Evolutionary conservation across 2,888 invertebrate species (phyloP).

Genomic region (Calameuta idolon): DNA sequence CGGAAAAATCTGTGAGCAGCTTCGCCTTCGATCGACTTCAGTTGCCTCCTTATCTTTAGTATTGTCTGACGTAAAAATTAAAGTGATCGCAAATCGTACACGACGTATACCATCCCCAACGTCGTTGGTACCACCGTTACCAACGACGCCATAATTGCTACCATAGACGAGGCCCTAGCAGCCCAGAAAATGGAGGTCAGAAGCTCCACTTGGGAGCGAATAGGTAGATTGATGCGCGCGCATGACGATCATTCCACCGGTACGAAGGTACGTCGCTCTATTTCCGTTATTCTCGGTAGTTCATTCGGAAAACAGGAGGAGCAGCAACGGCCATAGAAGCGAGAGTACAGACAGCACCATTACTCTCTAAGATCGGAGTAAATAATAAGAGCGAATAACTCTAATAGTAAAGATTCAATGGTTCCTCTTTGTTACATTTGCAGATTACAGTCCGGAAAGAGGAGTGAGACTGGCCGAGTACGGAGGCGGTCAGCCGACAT

Average conservation of each 20-base stretch:
- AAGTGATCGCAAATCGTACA: too few species aligned
- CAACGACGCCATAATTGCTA: too few species aligned
- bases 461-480: slow-evolving; percentile 56
- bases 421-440: background rate
- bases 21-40: too few species aligned
- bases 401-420: background rate
- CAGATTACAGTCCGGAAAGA: slow-evolving; percentile 59
- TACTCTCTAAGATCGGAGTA: too few species aligned
- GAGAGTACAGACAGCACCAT: too few species aligned
- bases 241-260: slow-evolving; percentile 8
- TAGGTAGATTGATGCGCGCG: background rate
- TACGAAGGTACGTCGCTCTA: slow-evolving; percentile 47
- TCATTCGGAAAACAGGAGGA: slow-evolving; percentile 54
- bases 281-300: slow-evolving; percentile 47
- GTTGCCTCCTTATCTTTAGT: too few species aligned
- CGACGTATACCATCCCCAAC: too few species aligned
- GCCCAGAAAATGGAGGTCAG: background rate
- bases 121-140: too few species aligned
- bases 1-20: too few species aligned
- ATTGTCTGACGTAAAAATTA: too few species aligned
- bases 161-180: background rate
- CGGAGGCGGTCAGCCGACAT: slow-evolving; percentile 58
- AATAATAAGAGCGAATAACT: too few species aligned
- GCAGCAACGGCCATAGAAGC: slow-evolving; percentile 6
- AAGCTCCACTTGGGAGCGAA: background rate